These are phyloP conservation scores for Idaea straminata DNA, from an alignment of 2,888 invertebrate genomes.

Conservation along the genomic window DNA sequence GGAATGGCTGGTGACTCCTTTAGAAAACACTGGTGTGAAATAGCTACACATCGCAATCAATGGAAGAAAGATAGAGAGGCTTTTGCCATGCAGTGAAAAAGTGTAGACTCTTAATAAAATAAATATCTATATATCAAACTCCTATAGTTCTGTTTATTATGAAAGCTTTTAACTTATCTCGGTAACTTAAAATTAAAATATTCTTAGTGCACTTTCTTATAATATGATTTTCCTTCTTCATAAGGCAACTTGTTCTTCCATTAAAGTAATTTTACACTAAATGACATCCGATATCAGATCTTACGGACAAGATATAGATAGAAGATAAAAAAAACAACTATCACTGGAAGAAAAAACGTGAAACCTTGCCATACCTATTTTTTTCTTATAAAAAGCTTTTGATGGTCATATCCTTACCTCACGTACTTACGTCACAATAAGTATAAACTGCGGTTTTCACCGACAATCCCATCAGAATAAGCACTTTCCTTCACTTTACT, in stretches of 20 bases:
- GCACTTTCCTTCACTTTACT: constrained; percentile 20
- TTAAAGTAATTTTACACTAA: not conserved
- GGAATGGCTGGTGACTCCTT: no score
- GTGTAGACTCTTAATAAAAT: no score
- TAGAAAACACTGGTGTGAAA: no score
- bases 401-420: not conserved
- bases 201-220: not conserved
- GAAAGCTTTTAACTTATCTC: not conserved
- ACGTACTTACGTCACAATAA: constrained; percentile 26
- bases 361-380: not conserved
- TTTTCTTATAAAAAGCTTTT: not conserved
- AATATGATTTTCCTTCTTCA: not conserved
- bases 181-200: not conserved
- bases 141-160: not conserved
- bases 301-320: not conserved
- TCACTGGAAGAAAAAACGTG: not conserved
- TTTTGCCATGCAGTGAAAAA: no score
- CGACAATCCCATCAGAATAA: constrained; percentile 33
- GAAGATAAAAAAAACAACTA: no score
- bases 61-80: no score
- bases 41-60: no score
- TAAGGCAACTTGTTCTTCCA: not conserved
- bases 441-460: constrained; percentile 40
- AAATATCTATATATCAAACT: not conserved
- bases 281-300: no score